These are phyloP conservation scores for Olivierus martensii DNA, from an alignment of 1,140 invertebrate genomes.

Conservation along the genomic window DNA sequence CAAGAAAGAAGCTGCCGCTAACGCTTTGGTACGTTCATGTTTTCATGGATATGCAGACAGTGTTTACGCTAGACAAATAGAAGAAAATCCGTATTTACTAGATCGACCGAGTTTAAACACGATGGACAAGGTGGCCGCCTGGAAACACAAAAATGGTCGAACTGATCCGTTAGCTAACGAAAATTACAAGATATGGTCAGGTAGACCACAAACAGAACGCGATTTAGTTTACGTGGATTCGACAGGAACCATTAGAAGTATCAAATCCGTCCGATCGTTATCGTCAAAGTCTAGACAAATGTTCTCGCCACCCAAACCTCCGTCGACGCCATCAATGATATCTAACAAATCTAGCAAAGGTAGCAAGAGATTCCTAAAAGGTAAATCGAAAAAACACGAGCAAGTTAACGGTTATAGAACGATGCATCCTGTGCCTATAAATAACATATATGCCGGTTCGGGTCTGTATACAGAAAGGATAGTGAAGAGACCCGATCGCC, in stretches of 20 bases:
- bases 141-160: slow-evolving; percentile 10
- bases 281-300: slow-evolving; percentile 50
- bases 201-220: slow-evolving; percentile 12
- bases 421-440: slow-evolving; percentile 19
- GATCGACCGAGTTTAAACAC: slow-evolving; percentile 6
- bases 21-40: slow-evolving; percentile 82
- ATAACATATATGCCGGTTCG: slow-evolving; percentile 9
- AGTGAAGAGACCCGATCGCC: slow-evolving; percentile 15
- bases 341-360: slow-evolving; percentile 3
- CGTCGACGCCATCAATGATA: slow-evolving; percentile 6
- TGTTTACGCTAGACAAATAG: slow-evolving; percentile 60
- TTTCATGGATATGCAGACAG: slow-evolving; percentile 91
- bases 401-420: no score
- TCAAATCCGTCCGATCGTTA: slow-evolving; percentile 38
- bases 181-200: slow-evolving; percentile 85
- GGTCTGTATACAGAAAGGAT: slow-evolving; percentile 13
- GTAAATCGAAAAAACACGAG: background rate
- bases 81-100: slow-evolving; percentile 6
- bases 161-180: slow-evolving; percentile 32
- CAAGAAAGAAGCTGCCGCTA: slow-evolving; percentile 84
- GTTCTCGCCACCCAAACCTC: slow-evolving; percentile 39
- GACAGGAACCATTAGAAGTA: slow-evolving; percentile 47
- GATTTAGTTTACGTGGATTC: slow-evolving; percentile 24
- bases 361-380: slow-evolving; percentile 9
- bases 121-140: slow-evolving; percentile 25